These are phyloP conservation scores for Cnemophilus loriae DNA, from an alignment of 2,113 vertebrate species.

Conservation along the genomic window DNA sequence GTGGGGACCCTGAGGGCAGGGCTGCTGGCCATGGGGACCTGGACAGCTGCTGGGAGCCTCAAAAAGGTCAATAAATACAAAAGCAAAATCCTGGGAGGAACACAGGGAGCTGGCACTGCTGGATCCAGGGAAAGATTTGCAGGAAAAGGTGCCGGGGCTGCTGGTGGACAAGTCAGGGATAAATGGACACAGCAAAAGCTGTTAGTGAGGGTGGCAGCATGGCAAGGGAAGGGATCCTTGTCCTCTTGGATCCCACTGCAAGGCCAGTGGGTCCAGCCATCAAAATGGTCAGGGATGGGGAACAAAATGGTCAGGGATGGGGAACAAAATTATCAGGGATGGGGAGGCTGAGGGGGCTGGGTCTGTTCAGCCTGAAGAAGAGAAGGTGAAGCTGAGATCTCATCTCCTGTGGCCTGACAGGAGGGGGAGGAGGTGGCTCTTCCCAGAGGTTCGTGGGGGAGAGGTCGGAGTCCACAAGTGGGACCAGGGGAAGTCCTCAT, in stretches of 20 bases:
- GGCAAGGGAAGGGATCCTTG: background rate
- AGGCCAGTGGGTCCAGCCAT: background rate
- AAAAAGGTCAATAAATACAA: background rate
- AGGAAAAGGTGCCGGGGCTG: background rate
- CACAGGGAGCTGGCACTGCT: background rate
- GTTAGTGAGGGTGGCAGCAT: background rate
- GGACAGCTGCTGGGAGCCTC: background rate
- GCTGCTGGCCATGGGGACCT: background rate
- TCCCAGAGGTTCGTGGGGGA: accelerated
- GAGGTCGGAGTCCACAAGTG: background rate
- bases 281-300: background rate
- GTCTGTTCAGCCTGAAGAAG: background rate
- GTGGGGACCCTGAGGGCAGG: background rate
- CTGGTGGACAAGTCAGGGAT: background rate
- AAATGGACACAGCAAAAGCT: background rate
- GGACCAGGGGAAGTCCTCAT: background rate
- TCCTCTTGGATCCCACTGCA: background rate
- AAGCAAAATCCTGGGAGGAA: background rate
- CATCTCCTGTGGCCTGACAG: background rate
- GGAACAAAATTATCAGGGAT: background rate
- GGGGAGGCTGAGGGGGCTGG: background rate
- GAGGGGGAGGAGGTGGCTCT: background rate
- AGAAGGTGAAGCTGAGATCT: background rate
- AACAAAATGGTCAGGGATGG: background rate
- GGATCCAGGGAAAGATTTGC: background rate